These are phyloP conservation scores for Seladonia tumulorum DNA, from an alignment of 2,888 invertebrate genomes.

Conservation along the genomic window DNA sequence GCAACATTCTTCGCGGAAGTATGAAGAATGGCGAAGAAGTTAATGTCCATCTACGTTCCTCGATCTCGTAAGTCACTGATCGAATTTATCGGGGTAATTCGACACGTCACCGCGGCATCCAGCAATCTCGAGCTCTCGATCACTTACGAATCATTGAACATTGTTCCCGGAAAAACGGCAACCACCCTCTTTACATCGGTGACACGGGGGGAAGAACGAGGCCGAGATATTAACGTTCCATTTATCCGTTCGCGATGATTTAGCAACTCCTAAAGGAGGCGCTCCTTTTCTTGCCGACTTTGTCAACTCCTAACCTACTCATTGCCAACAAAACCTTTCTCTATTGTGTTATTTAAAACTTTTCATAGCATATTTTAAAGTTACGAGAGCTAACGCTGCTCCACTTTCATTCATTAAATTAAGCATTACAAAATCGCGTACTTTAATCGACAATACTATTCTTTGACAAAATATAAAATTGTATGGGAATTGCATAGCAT, in stretches of 20 bases:
- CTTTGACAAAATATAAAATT: too few relatives aligned
- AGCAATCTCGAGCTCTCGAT: constrained; percentile 5
- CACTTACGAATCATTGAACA: constrained; percentile 27
- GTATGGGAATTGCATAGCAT: too few relatives aligned
- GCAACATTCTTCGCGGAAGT: neutral
- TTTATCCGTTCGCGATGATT: constrained; percentile 35
- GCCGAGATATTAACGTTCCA: constrained; percentile 16
- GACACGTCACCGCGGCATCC: neutral
- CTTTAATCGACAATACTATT: too few relatives aligned
- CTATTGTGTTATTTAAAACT: too few relatives aligned
- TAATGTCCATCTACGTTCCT: neutral
- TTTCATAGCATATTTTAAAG: too few relatives aligned
- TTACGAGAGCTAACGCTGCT: too few relatives aligned
- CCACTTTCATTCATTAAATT: too few relatives aligned
- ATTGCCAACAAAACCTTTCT: neutral
- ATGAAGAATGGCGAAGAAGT: neutral
- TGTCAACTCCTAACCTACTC: neutral
- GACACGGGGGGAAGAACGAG: neutral
- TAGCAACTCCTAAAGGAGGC: constrained; percentile 12
- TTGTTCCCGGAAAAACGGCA: neutral
- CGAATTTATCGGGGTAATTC: constrained; percentile 11
- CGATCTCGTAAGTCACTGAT: neutral
- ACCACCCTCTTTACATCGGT: neutral
- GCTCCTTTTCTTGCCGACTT: neutral
- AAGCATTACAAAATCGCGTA: too few relatives aligned